Evolutionary conservation across 2,113 vertebrate species (phyloP).

Genomic region (Polypterus bichir): DNA sequence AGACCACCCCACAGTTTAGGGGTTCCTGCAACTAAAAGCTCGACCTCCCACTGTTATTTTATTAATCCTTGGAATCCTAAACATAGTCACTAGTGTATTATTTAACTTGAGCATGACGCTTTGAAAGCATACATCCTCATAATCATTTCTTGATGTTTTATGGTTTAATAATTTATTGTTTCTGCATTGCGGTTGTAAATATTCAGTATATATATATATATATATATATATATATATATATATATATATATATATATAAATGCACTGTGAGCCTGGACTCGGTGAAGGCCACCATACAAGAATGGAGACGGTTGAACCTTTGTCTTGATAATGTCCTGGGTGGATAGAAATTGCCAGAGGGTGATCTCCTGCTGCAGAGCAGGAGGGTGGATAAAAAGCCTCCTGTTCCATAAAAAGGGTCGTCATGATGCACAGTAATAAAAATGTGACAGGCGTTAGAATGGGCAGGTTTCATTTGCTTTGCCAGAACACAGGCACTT

Average conservation of each 20-base stretch:
- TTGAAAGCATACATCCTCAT: background rate
- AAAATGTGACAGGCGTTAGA: background rate
- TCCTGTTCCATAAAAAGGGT: background rate
- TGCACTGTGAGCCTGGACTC: background rate
- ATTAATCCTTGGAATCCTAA: background rate
- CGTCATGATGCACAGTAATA: background rate
- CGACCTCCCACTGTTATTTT: background rate
- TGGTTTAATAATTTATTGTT: background rate
- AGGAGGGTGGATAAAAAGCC: too few relatives aligned
- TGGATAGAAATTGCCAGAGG: too few relatives aligned
- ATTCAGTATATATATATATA: background rate
- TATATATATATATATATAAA: background rate
- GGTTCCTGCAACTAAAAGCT: too few relatives aligned
- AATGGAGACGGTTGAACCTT: too few relatives aligned
- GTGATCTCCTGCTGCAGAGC: too few relatives aligned
- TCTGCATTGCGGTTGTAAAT: background rate
- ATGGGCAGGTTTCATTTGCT: too few relatives aligned
- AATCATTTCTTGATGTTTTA: background rate
- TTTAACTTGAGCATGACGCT: background rate
- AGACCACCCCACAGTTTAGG: too few relatives aligned
- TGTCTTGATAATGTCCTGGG: too few relatives aligned
- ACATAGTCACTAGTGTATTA: background rate
- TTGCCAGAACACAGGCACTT: too few relatives aligned
- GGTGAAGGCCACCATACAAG: too few relatives aligned
- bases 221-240: conserved; percentile 1